Conservation (phyloP, 2,888 invertebrate species). For the Nycteola revayana region DNA sequence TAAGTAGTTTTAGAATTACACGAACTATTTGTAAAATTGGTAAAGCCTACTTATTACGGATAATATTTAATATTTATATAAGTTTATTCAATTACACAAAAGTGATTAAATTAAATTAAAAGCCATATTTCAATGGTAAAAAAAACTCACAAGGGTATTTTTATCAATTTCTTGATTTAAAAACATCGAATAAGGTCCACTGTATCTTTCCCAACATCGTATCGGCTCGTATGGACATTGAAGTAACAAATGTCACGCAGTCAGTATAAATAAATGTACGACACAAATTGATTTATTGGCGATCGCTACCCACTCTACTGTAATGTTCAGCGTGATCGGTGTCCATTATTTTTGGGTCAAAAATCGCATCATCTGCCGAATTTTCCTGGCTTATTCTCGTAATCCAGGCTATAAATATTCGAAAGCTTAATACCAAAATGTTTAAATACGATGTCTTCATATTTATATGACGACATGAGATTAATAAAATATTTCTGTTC, state of each 20-base stretch:
- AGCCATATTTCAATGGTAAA: background rate
- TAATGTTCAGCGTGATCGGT: slow-evolving; percentile 40
- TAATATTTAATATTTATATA: too few relatives aligned
- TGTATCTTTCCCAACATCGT: slow-evolving; percentile 13
- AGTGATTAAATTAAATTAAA: background rate
- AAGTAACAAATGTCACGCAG: slow-evolving; percentile 50
- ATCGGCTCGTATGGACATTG: slow-evolving; percentile 14
- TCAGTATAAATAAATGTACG: slow-evolving; percentile 53
- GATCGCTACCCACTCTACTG: slow-evolving; percentile 39
- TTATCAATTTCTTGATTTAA: too few relatives aligned
- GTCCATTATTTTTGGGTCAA: slow-evolving; percentile 32
- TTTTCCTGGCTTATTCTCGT: background rate
- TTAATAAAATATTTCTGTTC: too few relatives aligned
- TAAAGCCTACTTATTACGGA: too few relatives aligned
- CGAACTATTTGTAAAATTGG: too few relatives aligned
- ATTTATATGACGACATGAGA: too few relatives aligned
- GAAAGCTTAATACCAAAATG: background rate
- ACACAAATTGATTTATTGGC: slow-evolving; percentile 57
- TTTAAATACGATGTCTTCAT: too few relatives aligned
- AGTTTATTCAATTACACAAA: too few relatives aligned
- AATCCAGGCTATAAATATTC: too few relatives aligned
- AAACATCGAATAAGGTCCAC: slow-evolving; percentile 29
- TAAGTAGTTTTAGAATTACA: too few relatives aligned
- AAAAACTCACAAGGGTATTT: too few relatives aligned
- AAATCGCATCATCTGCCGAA: slow-evolving; percentile 3